Evolutionary conservation across 2,113 vertebrate genomes (phyloP).

Genomic region (Lamprologus sp.): DNA sequence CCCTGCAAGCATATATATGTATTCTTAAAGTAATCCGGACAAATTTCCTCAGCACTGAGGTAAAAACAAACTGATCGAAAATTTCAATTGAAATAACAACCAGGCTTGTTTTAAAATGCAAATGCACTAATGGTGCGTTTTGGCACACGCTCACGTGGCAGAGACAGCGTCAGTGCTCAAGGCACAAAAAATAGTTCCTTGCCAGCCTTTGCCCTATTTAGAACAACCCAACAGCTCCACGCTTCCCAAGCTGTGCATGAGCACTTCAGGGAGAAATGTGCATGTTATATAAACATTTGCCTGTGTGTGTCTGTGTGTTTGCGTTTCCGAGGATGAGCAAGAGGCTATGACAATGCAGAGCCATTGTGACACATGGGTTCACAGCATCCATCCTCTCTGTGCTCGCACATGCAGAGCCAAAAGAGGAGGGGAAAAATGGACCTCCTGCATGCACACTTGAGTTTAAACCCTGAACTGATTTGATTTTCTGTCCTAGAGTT

Average conservation of each 20-base stretch:
- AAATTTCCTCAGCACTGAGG: background rate
- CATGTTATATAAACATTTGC: constrained; percentile 50
- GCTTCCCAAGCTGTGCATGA: constrained; percentile 27
- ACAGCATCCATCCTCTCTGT: constrained; percentile 41
- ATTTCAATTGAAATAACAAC: background rate
- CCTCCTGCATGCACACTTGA: background rate
- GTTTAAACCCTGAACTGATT: background rate
- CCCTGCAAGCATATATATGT: background rate
- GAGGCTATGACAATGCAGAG: constrained; percentile 7
- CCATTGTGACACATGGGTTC: constrained; percentile 48
- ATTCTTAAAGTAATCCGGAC: background rate
- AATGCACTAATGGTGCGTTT: background rate
- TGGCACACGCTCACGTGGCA: constrained; percentile 3
- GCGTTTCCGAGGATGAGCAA: background rate
- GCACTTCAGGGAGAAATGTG: constrained; percentile 48
- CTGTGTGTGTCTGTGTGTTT: background rate
- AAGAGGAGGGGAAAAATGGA: background rate
- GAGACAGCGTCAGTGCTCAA: background rate
- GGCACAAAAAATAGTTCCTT: constrained; percentile 19
- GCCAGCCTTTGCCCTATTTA: constrained; percentile 53
- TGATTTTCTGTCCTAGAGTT: background rate
- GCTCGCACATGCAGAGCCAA: constrained; percentile 1
- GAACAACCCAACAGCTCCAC: background rate
- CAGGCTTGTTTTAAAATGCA: background rate
- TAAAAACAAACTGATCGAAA: background rate